Percentiles rank a stretch among this genome's conserved stretches.
These are phyloP conservation scores for Eptesicus fuscus DNA, from an alignment of 2,113 vertebrate genomes.

Conservation along the genomic window DNA sequence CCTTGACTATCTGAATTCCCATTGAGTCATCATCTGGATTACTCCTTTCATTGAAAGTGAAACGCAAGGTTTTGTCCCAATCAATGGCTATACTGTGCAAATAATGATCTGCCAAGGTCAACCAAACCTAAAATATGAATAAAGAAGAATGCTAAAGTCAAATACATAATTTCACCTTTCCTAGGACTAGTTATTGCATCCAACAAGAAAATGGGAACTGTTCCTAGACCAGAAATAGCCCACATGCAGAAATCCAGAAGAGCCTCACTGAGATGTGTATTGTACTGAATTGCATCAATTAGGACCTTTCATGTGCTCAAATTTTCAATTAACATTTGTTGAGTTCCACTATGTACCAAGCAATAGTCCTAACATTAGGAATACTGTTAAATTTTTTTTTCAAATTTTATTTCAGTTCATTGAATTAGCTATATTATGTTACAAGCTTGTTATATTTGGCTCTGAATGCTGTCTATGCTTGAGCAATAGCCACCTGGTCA, in stretches of 20 bases:
- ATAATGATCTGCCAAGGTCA: conserved; percentile 96
- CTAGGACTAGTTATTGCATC: not conserved
- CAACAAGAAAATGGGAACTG: not conserved
- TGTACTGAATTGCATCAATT: not conserved
- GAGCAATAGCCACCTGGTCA: not conserved
- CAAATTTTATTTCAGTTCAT: not conserved
- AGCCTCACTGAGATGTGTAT: not conserved
- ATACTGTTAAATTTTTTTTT: not conserved
- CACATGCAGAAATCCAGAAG: not conserved
- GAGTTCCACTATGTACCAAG: not conserved
- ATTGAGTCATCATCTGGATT: conserved; percentile 98
- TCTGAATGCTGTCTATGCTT: not conserved
- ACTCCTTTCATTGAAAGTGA: conserved; percentile 98
- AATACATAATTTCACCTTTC: not conserved
- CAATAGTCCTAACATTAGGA: not conserved
- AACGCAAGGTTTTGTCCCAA: conserved; percentile 98
- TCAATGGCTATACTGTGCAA: conserved; percentile 97
- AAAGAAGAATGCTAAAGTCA: not conserved
- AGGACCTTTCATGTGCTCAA: not conserved
- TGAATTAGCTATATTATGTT: not conserved
- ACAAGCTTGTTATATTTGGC: not conserved
- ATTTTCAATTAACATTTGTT: not conserved
- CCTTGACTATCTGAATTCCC: conserved; percentile 99
- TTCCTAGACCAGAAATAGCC: not conserved
- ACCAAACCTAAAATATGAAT: conserved; percentile 89